A percentile compares a stretch with the other conserved stretches of the same genome.
phyloP scores from a whole-genome alignment of 2,888 invertebrate genomes.

The Diadegma fenestrale region DNA sequence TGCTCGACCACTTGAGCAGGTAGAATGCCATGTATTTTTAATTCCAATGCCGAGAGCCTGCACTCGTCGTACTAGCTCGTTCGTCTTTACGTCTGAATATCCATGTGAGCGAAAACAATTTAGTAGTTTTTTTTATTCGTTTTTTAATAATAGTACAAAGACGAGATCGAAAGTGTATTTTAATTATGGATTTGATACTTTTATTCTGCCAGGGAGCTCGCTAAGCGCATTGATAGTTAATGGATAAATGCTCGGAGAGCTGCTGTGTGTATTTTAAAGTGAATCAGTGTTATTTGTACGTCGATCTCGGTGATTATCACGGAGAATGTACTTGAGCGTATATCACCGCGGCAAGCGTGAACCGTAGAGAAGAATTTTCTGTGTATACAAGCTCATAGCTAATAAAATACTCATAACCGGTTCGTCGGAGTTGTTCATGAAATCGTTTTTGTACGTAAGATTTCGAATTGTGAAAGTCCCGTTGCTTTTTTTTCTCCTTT shows the following conservation, averaged over 20 bases:
- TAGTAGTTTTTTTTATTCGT: no score
- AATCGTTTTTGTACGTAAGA: constrained; percentile 48
- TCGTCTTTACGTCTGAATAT: neutral
- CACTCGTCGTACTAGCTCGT: neutral
- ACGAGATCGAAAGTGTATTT: constrained; percentile 1
- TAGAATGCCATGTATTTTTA: neutral
- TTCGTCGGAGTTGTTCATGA: constrained; percentile 56
- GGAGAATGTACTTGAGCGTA: constrained; percentile 20
- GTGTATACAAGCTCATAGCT: constrained; percentile 48
- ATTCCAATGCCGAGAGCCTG: neutral
- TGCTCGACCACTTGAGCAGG: neutral
- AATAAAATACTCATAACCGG: constrained; percentile 67
- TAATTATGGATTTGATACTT: constrained; percentile 16
- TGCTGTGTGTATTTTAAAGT: constrained; percentile 14
- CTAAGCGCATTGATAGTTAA: neutral
- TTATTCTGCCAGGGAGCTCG: constrained; percentile 8
- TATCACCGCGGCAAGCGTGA: constrained; percentile 24
- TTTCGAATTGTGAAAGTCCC: constrained; percentile 72
- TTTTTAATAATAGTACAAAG: neutral
- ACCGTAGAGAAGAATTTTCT: constrained; percentile 48
- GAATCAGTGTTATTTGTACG: constrained; percentile 29
- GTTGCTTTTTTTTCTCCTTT: constrained; percentile 20
- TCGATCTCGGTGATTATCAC: constrained; percentile 46
- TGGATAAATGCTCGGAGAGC: constrained; percentile 8
- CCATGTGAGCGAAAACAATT: no score